Conservation (phyloP, 2,113 vertebrate species). For the Eolophus roseicapilla region DNA sequence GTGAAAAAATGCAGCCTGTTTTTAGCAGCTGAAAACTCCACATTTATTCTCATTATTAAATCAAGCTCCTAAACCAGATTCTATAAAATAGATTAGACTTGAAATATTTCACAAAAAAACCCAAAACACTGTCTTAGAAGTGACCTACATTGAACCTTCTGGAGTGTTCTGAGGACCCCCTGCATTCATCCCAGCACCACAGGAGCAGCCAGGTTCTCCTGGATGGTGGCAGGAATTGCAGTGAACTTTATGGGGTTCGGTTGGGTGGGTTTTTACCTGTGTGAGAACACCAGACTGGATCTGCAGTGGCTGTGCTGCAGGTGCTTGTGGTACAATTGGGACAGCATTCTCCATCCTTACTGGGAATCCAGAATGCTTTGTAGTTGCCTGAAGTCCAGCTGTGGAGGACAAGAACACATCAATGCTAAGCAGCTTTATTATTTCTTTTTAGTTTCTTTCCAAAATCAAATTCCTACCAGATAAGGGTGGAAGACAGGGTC, state of each 20-base stretch:
- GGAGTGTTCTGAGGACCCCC: neutral
- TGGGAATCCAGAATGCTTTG: slow-evolving; percentile 91
- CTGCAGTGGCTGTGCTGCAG: slow-evolving; percentile 91
- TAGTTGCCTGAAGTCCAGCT: slow-evolving; percentile 88
- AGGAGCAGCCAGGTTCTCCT: neutral
- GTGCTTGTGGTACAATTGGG: slow-evolving; percentile 91
- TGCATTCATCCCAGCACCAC: neutral
- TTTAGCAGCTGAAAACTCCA: neutral
- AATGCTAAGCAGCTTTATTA: neutral
- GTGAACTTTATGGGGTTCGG: neutral
- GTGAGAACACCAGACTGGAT: slow-evolving; percentile 94
- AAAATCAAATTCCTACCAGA: neutral
- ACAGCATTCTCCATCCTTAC: slow-evolving; percentile 96
- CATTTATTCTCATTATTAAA: neutral
- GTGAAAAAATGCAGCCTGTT: neutral
- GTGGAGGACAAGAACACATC: slow-evolving; percentile 20
- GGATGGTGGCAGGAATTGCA: neutral
- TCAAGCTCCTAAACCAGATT: neutral
- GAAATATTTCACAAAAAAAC: neutral
- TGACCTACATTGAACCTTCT: neutral
- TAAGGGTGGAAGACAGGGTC: neutral
- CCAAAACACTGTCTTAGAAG: neutral
- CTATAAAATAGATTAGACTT: neutral
- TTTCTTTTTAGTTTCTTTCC: neutral
- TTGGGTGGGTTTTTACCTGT: slow-evolving; percentile 78